These are phyloP conservation scores for Drosophila murphyi DNA, from an alignment of 1,140 invertebrate species.

Conservation along the genomic window DNA sequence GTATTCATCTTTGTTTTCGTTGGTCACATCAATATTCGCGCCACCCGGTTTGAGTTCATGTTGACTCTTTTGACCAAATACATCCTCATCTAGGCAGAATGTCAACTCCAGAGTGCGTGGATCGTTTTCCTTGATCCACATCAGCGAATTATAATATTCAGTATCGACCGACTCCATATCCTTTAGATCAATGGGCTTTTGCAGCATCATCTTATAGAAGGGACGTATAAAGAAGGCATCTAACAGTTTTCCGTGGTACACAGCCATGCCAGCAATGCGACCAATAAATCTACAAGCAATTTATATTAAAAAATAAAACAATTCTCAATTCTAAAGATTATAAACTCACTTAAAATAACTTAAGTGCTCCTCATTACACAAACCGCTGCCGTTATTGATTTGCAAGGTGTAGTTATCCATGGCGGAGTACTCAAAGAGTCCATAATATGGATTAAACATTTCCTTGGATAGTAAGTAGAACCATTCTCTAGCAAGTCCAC, in stretches of 20 bases:
- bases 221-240: conserved; percentile 98
- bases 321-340: background rate
- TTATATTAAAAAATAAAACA: background rate
- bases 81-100: conserved; percentile 98
- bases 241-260: conserved; percentile 98
- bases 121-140: conserved; percentile 94
- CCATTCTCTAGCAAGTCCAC: conserved; percentile 98
- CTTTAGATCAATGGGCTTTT: conserved; percentile 96
- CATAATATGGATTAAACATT: conserved; percentile 99
- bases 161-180: conserved; percentile 99
- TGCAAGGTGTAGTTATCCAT: conserved; percentile 99
- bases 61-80: conserved; percentile 96
- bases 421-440: conserved; percentile 99
- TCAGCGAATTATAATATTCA: conserved; percentile 98
- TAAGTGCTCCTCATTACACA: conserved; percentile 98
- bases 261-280: conserved; percentile 98
- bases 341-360: conserved; percentile 94
- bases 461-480: conserved; percentile 99
- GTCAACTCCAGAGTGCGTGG: conserved; percentile 96
- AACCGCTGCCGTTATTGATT: conserved; percentile 98
- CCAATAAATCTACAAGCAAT: conserved; percentile 91
- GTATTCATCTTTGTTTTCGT: conserved; percentile 98
- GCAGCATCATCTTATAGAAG: conserved; percentile 99
- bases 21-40: conserved; percentile 94
- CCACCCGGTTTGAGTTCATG: conserved; percentile 96